Conservation (phyloP, 2,888 invertebrate genomes). For the Amphiduros pacificus region DNA sequence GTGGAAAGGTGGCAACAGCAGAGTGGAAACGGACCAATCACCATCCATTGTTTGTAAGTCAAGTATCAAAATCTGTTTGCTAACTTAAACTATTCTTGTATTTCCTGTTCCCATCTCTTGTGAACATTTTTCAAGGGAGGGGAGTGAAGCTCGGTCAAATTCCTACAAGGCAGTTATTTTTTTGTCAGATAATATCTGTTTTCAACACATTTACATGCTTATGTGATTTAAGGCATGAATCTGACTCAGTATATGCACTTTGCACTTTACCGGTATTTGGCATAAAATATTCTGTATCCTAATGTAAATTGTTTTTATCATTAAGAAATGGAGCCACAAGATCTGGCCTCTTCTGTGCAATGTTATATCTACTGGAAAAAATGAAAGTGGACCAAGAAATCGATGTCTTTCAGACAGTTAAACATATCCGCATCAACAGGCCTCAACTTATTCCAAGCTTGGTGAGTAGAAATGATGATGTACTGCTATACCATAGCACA, state of each 20-base stretch:
- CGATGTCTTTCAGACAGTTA: conserved; percentile 63
- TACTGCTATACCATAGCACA: too few relatives aligned
- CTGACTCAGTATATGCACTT: too few relatives aligned
- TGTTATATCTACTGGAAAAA: conserved; percentile 62
- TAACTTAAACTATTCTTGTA: neutral
- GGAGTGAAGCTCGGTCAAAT: too few relatives aligned
- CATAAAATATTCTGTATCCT: too few relatives aligned
- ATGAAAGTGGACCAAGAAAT: conserved; percentile 63
- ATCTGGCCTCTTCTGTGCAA: conserved; percentile 62
- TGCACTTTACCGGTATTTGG: too few relatives aligned
- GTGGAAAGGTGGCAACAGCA: conserved; percentile 49
- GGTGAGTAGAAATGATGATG: too few relatives aligned
- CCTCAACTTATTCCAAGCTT: conserved; percentile 55
- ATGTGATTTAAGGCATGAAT: too few relatives aligned
- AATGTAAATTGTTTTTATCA: too few relatives aligned
- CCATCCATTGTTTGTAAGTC: conserved; percentile 79
- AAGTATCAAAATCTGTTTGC: neutral
- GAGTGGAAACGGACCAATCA: conserved; percentile 68
- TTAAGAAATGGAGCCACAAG: conserved; percentile 63
- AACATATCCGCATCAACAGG: conserved; percentile 61
- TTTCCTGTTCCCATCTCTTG: too few relatives aligned
- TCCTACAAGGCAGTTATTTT: too few relatives aligned
- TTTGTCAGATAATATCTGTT: neutral
- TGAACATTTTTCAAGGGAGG: too few relatives aligned
- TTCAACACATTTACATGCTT: too few relatives aligned